Evolutionary conservation across 2,797 vertebrate species (phyloP).

Genomic region (Benthosema pterotum): DNA sequence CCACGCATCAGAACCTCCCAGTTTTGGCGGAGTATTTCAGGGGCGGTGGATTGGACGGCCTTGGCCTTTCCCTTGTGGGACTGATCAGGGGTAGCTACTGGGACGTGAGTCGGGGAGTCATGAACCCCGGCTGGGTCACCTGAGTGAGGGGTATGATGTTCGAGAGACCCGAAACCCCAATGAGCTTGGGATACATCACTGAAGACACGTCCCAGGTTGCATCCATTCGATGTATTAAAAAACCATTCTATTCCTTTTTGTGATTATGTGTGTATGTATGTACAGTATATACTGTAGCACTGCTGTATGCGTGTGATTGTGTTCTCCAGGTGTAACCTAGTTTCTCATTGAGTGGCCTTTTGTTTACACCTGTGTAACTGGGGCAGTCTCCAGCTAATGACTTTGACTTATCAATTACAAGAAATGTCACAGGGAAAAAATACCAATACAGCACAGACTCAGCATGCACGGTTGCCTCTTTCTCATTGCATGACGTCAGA

Average conservation of each 20-base stretch:
- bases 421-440: constrained; percentile 45
- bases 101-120: too few relatives aligned
- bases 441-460: constrained; percentile 37
- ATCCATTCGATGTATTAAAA: too few relatives aligned
- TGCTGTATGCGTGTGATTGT: constrained; percentile 24
- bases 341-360: constrained; percentile 63
- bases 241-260: neutral
- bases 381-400: constrained; percentile 60
- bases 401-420: constrained; percentile 71
- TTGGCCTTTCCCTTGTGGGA: too few relatives aligned
- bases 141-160: too few relatives aligned
- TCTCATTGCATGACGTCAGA: constrained; percentile 9
- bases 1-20: too few relatives aligned
- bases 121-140: too few relatives aligned
- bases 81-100: too few relatives aligned
- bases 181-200: too few relatives aligned
- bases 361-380: constrained; percentile 72
- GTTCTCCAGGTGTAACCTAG: constrained; percentile 74
- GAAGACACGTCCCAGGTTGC: too few relatives aligned
- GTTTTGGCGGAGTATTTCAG: too few relatives aligned
- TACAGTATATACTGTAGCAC: constrained; percentile 21
- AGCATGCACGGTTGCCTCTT: constrained; percentile 3
- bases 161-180: too few relatives aligned
- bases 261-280: constrained; percentile 19
- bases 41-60: too few relatives aligned